phyloP scores from a whole-genome alignment of 30 jellyfish, hydroid and myxozoan species.

The Mastigias papua region DNA sequence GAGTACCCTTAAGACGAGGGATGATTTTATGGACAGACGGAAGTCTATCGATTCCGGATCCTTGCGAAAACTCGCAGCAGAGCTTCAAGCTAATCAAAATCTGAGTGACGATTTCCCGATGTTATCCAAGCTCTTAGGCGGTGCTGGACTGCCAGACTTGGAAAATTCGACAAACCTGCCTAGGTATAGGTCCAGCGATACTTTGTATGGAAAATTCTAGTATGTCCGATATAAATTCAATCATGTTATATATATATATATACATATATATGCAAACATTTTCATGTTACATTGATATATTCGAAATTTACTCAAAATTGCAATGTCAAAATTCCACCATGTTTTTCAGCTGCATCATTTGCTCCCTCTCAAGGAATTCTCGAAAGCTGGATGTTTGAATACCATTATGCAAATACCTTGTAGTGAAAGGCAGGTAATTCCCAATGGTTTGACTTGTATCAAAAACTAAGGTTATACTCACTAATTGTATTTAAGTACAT shows the following conservation, averaged over 20 bases:
- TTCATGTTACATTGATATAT: neutral
- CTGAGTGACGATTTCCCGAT: slow-evolving; percentile 90
- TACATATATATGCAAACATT: neutral
- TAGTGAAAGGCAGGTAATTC: too few species aligned
- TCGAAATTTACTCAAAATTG: too few species aligned
- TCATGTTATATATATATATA: neutral
- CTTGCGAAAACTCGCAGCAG: slow-evolving; percentile 88
- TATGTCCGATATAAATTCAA: neutral
- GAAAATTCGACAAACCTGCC: slow-evolving; percentile 25
- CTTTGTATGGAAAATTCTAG: slow-evolving; percentile 27
- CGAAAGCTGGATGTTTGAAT: too few species aligned
- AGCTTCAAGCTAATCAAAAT: slow-evolving; percentile 90
- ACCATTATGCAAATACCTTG: too few species aligned
- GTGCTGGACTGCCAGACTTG: slow-evolving; percentile 32
- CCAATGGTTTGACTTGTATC: too few species aligned
- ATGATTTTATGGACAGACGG: slow-evolving; percentile 82
- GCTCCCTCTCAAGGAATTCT: too few species aligned
- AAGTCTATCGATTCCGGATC: slow-evolving; percentile 99
- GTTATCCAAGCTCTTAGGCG: slow-evolving; percentile 89
- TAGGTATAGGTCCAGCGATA: slow-evolving; percentile 55
- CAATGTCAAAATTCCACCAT: too few species aligned
- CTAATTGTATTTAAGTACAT: too few species aligned
- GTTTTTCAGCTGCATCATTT: too few species aligned
- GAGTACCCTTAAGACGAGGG: slow-evolving; percentile 12
- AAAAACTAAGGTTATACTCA: too few species aligned